A percentile compares a stretch with the other conserved stretches of the same genome.
Conservation (phyloP, 2,797 vertebrate genomes). For the Cossypha dichroa region DNA sequence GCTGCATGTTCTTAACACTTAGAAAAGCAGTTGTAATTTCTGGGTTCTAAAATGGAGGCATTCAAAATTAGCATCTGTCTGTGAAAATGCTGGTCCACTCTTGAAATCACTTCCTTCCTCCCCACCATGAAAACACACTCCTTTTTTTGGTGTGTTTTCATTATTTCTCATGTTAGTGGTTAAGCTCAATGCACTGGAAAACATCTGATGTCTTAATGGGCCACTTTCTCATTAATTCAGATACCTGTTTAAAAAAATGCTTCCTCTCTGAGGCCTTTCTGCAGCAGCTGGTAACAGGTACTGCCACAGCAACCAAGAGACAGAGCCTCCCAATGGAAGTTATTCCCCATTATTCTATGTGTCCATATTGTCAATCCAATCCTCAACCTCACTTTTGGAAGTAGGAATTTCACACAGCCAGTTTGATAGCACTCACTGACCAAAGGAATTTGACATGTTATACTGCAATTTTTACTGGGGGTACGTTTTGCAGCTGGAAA, state of each 20-base stretch:
- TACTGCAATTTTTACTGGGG: neutral
- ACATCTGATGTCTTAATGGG: neutral
- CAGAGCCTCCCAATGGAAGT: neutral
- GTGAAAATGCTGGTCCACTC: neutral
- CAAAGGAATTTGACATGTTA: neutral
- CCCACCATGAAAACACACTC: neutral
- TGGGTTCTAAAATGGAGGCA: slow-evolving; percentile 45
- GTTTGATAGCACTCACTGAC: neutral
- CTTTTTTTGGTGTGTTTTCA: neutral
- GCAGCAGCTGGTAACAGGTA: neutral
- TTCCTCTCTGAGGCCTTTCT: neutral
- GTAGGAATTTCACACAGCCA: neutral
- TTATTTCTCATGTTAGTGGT: neutral
- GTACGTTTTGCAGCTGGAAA: neutral
- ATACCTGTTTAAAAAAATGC: neutral
- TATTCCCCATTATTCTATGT: accelerated
- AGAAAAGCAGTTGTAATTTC: slow-evolving; percentile 22
- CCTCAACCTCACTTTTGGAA: neutral
- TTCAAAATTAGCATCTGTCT: neutral
- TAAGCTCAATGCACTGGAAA: neutral
- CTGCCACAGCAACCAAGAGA: neutral
- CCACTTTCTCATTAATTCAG: neutral
- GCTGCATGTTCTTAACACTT: neutral
- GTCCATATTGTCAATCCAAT: neutral
- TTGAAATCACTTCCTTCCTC: neutral